phyloP scores from a whole-genome alignment of 2,888 invertebrate genomes.

The Acanthosoma haemorrhoidale region DNA sequence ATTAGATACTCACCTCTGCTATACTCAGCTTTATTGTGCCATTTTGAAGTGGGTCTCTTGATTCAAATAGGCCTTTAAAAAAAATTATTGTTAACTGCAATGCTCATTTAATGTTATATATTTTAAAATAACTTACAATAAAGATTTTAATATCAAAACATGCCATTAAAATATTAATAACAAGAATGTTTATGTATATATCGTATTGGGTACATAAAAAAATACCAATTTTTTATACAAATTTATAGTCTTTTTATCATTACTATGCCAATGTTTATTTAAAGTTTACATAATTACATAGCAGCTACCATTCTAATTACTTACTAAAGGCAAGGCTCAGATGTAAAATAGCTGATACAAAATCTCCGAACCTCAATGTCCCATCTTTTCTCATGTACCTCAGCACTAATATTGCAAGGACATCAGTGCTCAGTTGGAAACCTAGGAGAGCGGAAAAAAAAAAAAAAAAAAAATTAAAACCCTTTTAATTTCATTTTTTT shows the following conservation, averaged over 20 bases:
- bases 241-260: too few relatives aligned
- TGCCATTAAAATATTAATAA: too few relatives aligned
- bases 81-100: neutral
- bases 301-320: slow-evolving; percentile 45
- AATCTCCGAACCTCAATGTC: slow-evolving; percentile 84
- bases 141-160: too few relatives aligned
- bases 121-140: too few relatives aligned
- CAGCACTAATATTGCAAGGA: slow-evolving; percentile 73
- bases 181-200: too few relatives aligned
- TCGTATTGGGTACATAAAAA: too few relatives aligned
- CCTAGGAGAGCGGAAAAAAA: too few relatives aligned
- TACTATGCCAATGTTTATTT: too few relatives aligned
- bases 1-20: slow-evolving; percentile 59
- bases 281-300: too few relatives aligned
- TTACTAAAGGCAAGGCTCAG: slow-evolving; percentile 83
- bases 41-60: slow-evolving; percentile 72
- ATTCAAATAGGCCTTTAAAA: slow-evolving; percentile 61
- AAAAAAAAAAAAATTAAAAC: too few relatives aligned
- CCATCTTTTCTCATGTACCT: slow-evolving; percentile 90
- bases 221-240: too few relatives aligned
- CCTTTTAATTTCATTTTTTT: too few relatives aligned
- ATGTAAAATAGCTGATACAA: slow-evolving; percentile 83
- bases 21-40: slow-evolving; percentile 75
- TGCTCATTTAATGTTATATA: neutral
- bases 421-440: slow-evolving; percentile 78